A percentile compares a stretch with the other conserved stretches of the same genome.
Evolutionary conservation across 2,113 vertebrate genomes (phyloP).

Genomic region (Silurus glanis): DNA sequence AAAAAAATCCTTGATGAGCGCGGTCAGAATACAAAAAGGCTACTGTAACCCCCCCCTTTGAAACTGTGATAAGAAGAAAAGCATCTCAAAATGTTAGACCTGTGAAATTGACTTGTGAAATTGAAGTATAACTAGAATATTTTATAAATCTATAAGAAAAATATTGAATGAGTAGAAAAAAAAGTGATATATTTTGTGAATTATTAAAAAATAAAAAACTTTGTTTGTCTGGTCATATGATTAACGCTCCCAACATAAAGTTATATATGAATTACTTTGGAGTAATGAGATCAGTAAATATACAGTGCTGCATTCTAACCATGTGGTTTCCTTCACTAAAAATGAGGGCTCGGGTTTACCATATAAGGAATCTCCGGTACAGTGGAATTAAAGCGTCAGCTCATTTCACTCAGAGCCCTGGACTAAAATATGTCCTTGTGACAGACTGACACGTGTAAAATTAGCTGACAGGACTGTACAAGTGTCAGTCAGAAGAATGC

Average conservation of each 20-base stretch:
- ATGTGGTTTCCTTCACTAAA: not conserved
- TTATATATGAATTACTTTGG: not conserved
- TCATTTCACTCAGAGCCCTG: constrained; percentile 6
- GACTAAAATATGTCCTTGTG: constrained; percentile 15
- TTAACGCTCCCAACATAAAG: not conserved
- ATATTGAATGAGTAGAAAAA: not conserved
- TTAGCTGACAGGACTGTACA: constrained; percentile 1
- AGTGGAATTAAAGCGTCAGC: not conserved
- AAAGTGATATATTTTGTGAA: not conserved
- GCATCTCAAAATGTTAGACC: not conserved
- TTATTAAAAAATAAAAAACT: not conserved
- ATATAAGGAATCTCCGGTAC: constrained; percentile 21
- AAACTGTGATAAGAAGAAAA: not conserved
- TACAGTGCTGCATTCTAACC: not conserved
- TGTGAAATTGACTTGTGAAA: not conserved
- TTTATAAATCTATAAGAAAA: not conserved
- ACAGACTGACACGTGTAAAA: constrained; percentile 27
- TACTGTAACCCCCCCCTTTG: not conserved
- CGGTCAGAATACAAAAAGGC: not conserved
- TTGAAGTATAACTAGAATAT: not conserved
- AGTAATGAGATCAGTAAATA: not conserved
- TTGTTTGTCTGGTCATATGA: not conserved
- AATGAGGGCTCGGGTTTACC: not conserved
- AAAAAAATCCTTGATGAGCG: not conserved
- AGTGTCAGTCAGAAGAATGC: constrained; percentile 11